phyloP scores from a whole-genome alignment of 2,888 invertebrate genomes.

The Orthonychiurus folsomi region DNA sequence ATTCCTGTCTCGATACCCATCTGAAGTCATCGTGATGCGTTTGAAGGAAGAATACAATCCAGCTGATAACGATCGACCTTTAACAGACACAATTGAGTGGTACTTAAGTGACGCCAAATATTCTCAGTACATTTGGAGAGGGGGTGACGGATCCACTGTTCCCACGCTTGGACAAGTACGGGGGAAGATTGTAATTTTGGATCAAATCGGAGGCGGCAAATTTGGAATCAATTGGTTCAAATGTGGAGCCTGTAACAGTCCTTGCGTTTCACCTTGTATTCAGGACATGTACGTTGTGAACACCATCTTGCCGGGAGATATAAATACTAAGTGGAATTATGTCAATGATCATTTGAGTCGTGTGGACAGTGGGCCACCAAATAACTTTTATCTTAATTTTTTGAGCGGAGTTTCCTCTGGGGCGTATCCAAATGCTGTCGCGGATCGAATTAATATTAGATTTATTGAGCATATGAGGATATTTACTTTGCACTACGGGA shows the following conservation, averaged over 20 bases:
- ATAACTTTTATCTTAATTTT: constrained; percentile 5
- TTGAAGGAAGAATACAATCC: not conserved
- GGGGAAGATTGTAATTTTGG: constrained; percentile 13
- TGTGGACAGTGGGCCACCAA: not conserved
- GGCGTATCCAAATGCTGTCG: constrained; percentile 3
- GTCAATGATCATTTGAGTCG: not conserved
- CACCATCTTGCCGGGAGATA: constrained; percentile 4
- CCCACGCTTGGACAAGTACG: not conserved
- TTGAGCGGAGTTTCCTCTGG: not conserved
- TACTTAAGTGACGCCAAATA: not conserved
- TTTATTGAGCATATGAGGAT: not conserved
- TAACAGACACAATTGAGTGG: constrained; percentile 2
- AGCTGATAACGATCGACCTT: constrained; percentile 2
- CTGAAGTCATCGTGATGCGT: constrained; percentile 8
- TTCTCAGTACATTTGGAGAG: not conserved
- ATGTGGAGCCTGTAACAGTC: not conserved
- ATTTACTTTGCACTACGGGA: not conserved
- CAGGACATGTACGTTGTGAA: not conserved
- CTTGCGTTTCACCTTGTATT: not conserved
- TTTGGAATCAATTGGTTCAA: not conserved
- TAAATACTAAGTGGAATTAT: not conserved
- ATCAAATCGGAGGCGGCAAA: constrained; percentile 1
- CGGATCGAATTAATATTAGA: constrained; percentile 1
- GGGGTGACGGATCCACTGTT: not conserved
- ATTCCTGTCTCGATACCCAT: not conserved